Evolutionary conservation across 2,113 vertebrate species (phyloP).

Genomic region (Coregonus clupeaformis): DNA sequence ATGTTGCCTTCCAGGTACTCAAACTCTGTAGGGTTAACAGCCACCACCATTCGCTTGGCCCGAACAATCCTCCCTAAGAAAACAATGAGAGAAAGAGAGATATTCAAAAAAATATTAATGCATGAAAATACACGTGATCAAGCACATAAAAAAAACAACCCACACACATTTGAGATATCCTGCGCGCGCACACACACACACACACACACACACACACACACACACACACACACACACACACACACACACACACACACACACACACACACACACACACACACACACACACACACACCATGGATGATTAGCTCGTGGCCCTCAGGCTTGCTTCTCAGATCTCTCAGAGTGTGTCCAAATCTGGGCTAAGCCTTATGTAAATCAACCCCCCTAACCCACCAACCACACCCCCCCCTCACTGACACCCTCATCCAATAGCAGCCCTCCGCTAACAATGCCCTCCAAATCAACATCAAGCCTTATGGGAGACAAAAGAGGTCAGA

Average conservation of each 20-base stretch:
- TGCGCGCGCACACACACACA: slow-evolving; percentile 55
- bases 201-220: slow-evolving; percentile 41
- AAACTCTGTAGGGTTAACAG: slow-evolving; percentile 72
- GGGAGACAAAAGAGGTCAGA: slow-evolving; percentile 77
- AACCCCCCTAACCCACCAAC: slow-evolving; percentile 65
- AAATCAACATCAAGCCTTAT: slow-evolving; percentile 74
- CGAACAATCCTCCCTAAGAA: slow-evolving; percentile 78
- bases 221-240: slow-evolving; percentile 26
- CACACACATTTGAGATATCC: slow-evolving; percentile 32
- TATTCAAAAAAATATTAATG: slow-evolving; percentile 26
- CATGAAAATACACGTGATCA: background rate
- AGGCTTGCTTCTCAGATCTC: slow-evolving; percentile 73
- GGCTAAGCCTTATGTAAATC: slow-evolving; percentile 78
- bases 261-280: slow-evolving; percentile 55
- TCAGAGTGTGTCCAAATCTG: slow-evolving; percentile 74
- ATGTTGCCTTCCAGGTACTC: slow-evolving; percentile 83
- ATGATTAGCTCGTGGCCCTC: slow-evolving; percentile 74
- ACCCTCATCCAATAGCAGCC: slow-evolving; percentile 63
- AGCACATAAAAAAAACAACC: slow-evolving; percentile 46
- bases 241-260: slow-evolving; percentile 42
- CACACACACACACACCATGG: slow-evolving; percentile 59
- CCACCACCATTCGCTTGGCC: slow-evolving; percentile 83
- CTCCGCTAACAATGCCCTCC: slow-evolving; percentile 75
- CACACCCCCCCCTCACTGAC: slow-evolving; percentile 56
- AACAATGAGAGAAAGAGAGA: slow-evolving; percentile 38